Percentiles rank a stretch among this genome's conserved stretches.
phyloP scores from a whole-genome alignment of 2,113 vertebrate genomes.

The Pseudolaguvia tuberculata region DNA sequence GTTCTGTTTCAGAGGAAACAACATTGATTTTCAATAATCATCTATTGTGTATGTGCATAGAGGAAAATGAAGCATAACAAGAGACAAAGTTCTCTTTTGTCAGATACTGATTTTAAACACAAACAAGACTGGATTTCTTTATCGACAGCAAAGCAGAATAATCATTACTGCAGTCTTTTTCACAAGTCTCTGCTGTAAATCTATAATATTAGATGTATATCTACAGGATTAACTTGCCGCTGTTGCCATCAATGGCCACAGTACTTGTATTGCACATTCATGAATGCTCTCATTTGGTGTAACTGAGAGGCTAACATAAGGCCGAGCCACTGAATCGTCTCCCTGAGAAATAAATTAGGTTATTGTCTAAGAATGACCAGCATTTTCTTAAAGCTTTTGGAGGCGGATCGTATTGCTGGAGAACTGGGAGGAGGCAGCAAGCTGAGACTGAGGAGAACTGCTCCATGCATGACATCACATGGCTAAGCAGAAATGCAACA shows the following conservation, averaged over 20 bases:
- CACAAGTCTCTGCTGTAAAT: not conserved
- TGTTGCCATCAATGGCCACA: constrained; percentile 22
- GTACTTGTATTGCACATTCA: constrained; percentile 1
- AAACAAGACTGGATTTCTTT: not conserved
- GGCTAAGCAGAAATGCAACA: constrained; percentile 42
- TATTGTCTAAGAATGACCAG: constrained; percentile 70
- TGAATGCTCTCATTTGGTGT: constrained; percentile 28
- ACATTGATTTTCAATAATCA: constrained; percentile 12
- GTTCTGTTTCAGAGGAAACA: not conserved
- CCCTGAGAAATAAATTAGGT: constrained; percentile 71
- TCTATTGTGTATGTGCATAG: not conserved
- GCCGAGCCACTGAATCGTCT: constrained; percentile 64
- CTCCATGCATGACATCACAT: constrained; percentile 68
- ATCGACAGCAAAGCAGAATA: not conserved
- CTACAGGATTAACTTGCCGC: not conserved
- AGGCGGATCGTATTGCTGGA: constrained; percentile 67
- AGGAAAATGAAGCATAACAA: constrained; percentile 1
- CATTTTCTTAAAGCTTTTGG: constrained; percentile 68
- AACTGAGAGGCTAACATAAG: constrained; percentile 30
- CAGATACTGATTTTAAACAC: not conserved
- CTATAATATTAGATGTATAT: not conserved
- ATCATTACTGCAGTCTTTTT: constrained; percentile 9
- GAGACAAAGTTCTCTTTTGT: not conserved
- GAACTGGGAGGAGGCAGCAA: constrained; percentile 69
- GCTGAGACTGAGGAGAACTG: constrained; percentile 71